A percentile compares a stretch with the other conserved stretches of the same genome.
Conservation (phyloP, 64 coral and sea anemone genomes). For the Porites lutea region DNA sequence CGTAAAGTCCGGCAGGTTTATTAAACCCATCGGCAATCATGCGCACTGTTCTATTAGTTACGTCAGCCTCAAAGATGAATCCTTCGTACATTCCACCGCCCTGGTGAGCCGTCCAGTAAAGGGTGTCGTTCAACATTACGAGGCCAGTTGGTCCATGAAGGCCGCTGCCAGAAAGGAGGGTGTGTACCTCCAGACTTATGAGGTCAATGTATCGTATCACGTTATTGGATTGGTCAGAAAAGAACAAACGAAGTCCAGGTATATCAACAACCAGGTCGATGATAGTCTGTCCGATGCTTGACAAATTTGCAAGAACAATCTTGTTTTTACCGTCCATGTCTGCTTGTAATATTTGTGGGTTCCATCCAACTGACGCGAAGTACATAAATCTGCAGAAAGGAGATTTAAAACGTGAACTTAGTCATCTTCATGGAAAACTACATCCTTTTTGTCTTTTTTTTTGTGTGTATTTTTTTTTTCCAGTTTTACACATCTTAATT, state of each 20-base stretch:
- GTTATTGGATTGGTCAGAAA: neutral
- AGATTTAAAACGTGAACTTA: too few relatives aligned
- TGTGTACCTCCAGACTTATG: neutral
- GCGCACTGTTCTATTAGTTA: neutral
- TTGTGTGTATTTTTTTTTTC: too few relatives aligned
- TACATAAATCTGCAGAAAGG: slow-evolving; percentile 39
- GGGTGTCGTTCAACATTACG: neutral
- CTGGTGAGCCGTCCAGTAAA: slow-evolving; percentile 16
- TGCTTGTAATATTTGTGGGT: neutral
- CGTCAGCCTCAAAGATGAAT: slow-evolving; percentile 3
- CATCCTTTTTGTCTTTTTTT: too few relatives aligned
- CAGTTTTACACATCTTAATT: too few relatives aligned
- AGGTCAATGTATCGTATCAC: slow-evolving; percentile 11
- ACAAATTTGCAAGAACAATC: neutral
- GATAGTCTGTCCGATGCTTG: neutral
- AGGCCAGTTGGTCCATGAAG: slow-evolving; percentile 4
- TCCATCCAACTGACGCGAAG: neutral
- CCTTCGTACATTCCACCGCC: neutral
- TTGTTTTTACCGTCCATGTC: slow-evolving; percentile 43
- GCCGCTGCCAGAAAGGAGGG: slow-evolving; percentile 3
- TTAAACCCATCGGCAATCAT: slow-evolving; percentile 7
- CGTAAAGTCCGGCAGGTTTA: neutral
- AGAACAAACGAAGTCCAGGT: neutral
- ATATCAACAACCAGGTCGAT: slow-evolving; percentile 13
- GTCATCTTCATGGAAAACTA: too few relatives aligned